Base-by-base conservation (phyloP, 2,797 vertebrate genomes). In the Masticophis lateralis region DNA sequence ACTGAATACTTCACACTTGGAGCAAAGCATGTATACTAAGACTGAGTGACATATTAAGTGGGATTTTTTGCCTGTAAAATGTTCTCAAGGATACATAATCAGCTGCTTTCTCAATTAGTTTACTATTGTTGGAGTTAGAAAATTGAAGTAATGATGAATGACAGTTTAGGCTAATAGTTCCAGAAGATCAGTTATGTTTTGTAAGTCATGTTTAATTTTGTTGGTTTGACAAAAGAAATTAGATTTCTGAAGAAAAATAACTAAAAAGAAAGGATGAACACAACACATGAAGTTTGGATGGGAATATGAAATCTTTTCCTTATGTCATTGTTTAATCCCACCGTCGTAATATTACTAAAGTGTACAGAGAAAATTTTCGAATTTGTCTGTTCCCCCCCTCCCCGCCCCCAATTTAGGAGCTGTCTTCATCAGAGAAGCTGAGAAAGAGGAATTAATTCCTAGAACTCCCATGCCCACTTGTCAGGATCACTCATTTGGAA, bases 81-180 rank as follows among this genome's bases (percentile, higher is more conserved):
- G 20, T 93, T 96, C 90, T 83, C 87, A 9, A 61, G 47, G 92
- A 22, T n/a, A 7, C 25, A 28, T 91, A 32, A 79, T 86, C 90
- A 37, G 79, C 86, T 92, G 55, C 18, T 0, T 89, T 53, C 88
- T 90, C 93, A 63, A 91, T 79, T 86, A 91, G 14, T 0, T 28
- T 51, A 37, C 60, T 94, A 1, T 32, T 90, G 69, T 51, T 90
- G 32, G 59, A 87, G 25, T 6, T 92, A 43, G 1, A 55, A 94
- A 92, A 79, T 32, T 83, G 92, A 91, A 0, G 0, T 93, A 69
- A 59, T 51, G 87, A 25, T 63, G 43, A 61, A 83, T 79, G 37
- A 32, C 43, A 53, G 4, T 87, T 91, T 37, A 83, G 13, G 5
- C 11, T 91, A 20, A 61, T 22, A 13, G 20, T 32, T 47, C 57